Evolutionary conservation across 2,113 vertebrate genomes (phyloP), one percentile per base, ranked within the genome.

Genomic region (Osmerus mordax): DNA sequence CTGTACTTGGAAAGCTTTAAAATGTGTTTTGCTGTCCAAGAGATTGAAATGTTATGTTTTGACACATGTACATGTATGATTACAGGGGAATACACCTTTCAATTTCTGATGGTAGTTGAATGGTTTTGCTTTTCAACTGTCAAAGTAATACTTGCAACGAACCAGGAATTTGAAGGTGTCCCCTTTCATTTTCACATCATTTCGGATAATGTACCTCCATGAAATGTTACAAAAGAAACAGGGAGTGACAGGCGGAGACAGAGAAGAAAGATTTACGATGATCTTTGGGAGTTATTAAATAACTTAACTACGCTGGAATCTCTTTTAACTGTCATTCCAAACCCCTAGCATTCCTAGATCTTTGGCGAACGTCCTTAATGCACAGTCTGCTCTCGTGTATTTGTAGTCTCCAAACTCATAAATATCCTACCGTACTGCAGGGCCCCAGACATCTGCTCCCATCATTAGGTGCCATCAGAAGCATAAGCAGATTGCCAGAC

Each of bases 371-470:
- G 69, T 21, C 19, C 66, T 75, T 60, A 73, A 72, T 72, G 59
- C 58, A 62, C 8, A 73, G 80, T 54, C 63, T 71, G 77, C 65
- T 23, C 78, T 79, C 70, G 75, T 58, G 71, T 75, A 83, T 81
- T 84, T 79, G 81, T 67, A 53, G 70, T 72, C 71, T 67, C 9
- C 41, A 0, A 8, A 25, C 70, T 77, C 63, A 32, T 78, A 79
- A 86, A 81, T 56, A 67, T 77, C 74, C 67, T 76, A 76, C 80
- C 83, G 83, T 85, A 82, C 74, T 63, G 80, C 72, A 60, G 47
- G 13, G 76, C 76, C 55, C 28, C 3, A 63, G 76, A 87, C 87
- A 87, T 88, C 90, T 88, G 87, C 69, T 80, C 56, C 58, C 79
- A 28, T 71, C 65, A 77, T 77, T 25, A 19, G 69, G 71, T 74